Evolutionary conservation across 2,113 vertebrate genomes (phyloP).

Genomic region (Lepisosteus osseus): DNA sequence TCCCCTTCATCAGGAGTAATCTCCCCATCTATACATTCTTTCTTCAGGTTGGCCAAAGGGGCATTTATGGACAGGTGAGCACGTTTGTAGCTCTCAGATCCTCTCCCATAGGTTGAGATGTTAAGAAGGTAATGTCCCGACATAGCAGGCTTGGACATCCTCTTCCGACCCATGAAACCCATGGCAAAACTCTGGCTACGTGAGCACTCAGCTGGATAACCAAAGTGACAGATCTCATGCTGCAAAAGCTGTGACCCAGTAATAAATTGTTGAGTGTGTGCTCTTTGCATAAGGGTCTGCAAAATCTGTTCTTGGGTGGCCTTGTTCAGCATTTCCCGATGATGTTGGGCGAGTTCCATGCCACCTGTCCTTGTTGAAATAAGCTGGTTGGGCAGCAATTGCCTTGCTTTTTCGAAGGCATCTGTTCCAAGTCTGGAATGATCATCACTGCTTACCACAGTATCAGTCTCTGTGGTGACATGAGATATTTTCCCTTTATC

Average conservation of each 20-base stretch:
- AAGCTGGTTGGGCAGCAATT: constrained; percentile 49
- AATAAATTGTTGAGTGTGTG: constrained; percentile 61
- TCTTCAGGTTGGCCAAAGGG: constrained; percentile 48
- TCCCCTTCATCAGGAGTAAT: constrained; percentile 29
- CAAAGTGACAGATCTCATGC: constrained; percentile 54
- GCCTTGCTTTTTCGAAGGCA: constrained; percentile 54
- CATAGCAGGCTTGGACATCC: constrained; percentile 85
- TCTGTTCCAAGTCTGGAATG: constrained; percentile 15
- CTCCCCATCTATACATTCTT: constrained; percentile 56
- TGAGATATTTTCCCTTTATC: constrained; percentile 38
- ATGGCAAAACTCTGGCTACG: constrained; percentile 68
- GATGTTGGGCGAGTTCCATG: constrained; percentile 39
- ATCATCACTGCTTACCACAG: constrained; percentile 30
- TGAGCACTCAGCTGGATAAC: constrained; percentile 53
- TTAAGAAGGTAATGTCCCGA: constrained; percentile 96
- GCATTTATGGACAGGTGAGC: constrained; percentile 56
- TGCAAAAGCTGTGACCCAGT: constrained; percentile 58
- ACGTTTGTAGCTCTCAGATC: constrained; percentile 77
- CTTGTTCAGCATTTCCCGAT: constrained; percentile 74
- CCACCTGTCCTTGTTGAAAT: constrained; percentile 48
- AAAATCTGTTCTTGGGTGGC: constrained; percentile 82
- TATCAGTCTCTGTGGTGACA: background rate
- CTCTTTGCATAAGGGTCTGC: constrained; percentile 76
- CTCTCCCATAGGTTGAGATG: constrained; percentile 89
- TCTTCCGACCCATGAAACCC: constrained; percentile 79